phyloP scores from a whole-genome alignment of 35 echinoderm and acorn worm species.

The Heliocidaris erythrogramma region DNA sequence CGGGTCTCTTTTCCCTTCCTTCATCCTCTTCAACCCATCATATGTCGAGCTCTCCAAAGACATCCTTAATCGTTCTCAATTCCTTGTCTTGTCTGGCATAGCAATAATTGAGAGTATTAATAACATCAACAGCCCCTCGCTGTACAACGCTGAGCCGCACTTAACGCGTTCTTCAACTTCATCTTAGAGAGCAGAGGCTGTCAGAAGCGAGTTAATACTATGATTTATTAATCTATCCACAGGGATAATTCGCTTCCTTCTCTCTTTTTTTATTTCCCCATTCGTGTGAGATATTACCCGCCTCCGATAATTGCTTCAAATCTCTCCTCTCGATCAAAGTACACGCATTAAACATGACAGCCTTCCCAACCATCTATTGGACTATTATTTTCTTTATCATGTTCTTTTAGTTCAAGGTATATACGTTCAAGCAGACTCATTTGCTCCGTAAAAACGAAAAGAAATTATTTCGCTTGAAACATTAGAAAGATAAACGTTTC shows the following conservation, averaged over 20 bases:
- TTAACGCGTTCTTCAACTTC: slow-evolving; percentile 9
- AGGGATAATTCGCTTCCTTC: background rate
- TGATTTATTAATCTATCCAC: slow-evolving; percentile 12
- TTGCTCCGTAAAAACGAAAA: background rate
- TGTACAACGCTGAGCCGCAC: background rate
- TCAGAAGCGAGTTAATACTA: background rate
- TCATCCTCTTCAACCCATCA: background rate
- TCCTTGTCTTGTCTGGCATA: background rate
- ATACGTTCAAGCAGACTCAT: background rate
- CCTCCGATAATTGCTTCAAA: background rate
- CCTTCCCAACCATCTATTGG: background rate
- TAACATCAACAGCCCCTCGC: background rate
- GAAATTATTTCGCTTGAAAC: too few relatives aligned
- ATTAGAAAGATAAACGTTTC: too few relatives aligned
- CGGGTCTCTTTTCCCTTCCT: background rate
- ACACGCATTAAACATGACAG: slow-evolving; percentile 11
- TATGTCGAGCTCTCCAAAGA: background rate
- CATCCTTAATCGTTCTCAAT: slow-evolving; percentile 10
- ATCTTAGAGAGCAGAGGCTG: background rate
- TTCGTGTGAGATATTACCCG: background rate
- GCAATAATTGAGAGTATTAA: slow-evolving; percentile 19
- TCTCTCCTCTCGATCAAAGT: slow-evolving; percentile 3
- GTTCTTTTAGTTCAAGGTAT: background rate
- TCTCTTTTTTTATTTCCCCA: background rate
- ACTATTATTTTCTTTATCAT: background rate